Conservation (phyloP, 2,797 vertebrate genomes). For the Simalia tracyae region DNA sequence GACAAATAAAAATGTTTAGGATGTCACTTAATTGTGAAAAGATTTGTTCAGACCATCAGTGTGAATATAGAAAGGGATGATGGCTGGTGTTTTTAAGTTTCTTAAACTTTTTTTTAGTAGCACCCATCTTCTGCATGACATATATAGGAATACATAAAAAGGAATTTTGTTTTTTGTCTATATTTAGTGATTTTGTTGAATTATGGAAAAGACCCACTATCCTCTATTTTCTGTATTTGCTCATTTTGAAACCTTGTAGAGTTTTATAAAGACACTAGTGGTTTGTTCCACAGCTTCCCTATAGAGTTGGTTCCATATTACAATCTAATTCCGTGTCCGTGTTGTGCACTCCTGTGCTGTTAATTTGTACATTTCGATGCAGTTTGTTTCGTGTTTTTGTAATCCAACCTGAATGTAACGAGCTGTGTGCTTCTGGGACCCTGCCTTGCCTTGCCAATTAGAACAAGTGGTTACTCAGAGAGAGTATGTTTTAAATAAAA, state of each 20-base stretch:
- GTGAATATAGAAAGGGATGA: slow-evolving; percentile 50
- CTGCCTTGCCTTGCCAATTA: slow-evolving; percentile 80
- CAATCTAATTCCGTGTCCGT: slow-evolving; percentile 72
- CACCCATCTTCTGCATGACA: slow-evolving; percentile 46
- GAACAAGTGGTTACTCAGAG: slow-evolving; percentile 78
- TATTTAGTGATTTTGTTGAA: slow-evolving; percentile 69
- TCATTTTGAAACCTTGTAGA: slow-evolving; percentile 71
- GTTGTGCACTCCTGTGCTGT: slow-evolving; percentile 70
- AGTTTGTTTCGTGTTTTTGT: slow-evolving; percentile 81
- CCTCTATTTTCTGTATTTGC: slow-evolving; percentile 65
- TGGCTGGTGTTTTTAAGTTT: slow-evolving; percentile 45
- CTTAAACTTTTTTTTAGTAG: slow-evolving; percentile 63
- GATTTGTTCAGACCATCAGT: slow-evolving; percentile 57
- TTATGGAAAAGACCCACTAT: slow-evolving; percentile 63
- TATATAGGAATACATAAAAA: slow-evolving; percentile 43
- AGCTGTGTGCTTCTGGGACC: slow-evolving; percentile 79
- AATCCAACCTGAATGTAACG: slow-evolving; percentile 80
- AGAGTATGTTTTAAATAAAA: slow-evolving; percentile 81
- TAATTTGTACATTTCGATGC: slow-evolving; percentile 80
- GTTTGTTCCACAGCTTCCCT: slow-evolving; percentile 73
- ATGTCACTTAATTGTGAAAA: slow-evolving; percentile 65
- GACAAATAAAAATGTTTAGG: slow-evolving; percentile 53
- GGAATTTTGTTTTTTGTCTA: slow-evolving; percentile 41
- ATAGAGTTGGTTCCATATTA: slow-evolving; percentile 74
- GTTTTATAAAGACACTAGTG: slow-evolving; percentile 70